Evolutionary conservation across 2,888 invertebrate species (phyloP).

Genomic region (Amphimallon solstitiale): DNA sequence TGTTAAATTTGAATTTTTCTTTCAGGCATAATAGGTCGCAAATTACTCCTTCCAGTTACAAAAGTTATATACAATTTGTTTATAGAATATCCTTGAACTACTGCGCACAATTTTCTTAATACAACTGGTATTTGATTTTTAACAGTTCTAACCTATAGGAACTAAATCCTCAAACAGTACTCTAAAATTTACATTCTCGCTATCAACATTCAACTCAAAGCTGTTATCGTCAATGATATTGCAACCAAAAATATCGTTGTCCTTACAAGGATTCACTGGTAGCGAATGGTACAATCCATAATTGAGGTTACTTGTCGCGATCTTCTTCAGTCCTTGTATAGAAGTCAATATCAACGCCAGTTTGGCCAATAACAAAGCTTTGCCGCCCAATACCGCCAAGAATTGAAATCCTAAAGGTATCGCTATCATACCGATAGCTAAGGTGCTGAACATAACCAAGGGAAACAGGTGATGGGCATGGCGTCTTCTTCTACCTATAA

Average conservation of each 20-base stretch:
- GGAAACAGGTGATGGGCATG: slow-evolving; percentile 77
- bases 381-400: slow-evolving; percentile 83
- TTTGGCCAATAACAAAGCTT: slow-evolving; percentile 81
- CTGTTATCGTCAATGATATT: slow-evolving; percentile 11
- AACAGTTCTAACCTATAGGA: slow-evolving; percentile 10
- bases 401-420: slow-evolving; percentile 88
- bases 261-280: slow-evolving; percentile 49
- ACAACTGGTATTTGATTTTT: background rate
- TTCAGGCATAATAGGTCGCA: no score
- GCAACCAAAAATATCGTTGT: background rate
- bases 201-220: slow-evolving; percentile 22
- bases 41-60: no score
- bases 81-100: no score
- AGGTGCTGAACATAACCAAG: slow-evolving; percentile 81
- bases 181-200: slow-evolving; percentile 9
- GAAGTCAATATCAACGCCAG: slow-evolving; percentile 83
- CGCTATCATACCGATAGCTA: slow-evolving; percentile 79
- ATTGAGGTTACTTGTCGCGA: slow-evolving; percentile 77
- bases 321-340: slow-evolving; percentile 82
- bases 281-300: slow-evolving; percentile 78
- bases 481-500: slow-evolving; percentile 66
- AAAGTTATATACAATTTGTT: no score
- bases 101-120: no score
- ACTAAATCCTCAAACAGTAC: slow-evolving; percentile 12
- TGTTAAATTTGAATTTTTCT: no score